Percentiles rank a stretch among this genome's conserved stretches.
Conservation (phyloP, 2,797 vertebrate species). For the Margarornis squamiger region DNA sequence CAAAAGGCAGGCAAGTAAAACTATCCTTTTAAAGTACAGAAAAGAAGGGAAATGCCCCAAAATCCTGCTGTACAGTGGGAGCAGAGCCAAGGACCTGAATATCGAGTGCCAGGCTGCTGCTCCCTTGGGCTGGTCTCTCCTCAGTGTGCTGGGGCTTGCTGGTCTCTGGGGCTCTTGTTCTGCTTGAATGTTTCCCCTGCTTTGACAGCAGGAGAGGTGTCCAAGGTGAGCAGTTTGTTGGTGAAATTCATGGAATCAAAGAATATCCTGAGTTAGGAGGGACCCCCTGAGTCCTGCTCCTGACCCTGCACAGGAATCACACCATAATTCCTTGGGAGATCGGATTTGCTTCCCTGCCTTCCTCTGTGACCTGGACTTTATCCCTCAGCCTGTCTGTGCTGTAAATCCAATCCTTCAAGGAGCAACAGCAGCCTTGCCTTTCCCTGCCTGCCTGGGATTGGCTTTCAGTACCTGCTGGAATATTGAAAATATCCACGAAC, state of each 20-base stretch:
- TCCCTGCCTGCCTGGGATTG: not conserved
- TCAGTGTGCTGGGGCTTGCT: not conserved
- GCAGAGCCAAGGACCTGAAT: not conserved
- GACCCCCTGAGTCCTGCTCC: not conserved
- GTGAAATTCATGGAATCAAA: not conserved
- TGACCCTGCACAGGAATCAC: not conserved
- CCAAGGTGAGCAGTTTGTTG: not conserved
- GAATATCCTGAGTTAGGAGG: not conserved
- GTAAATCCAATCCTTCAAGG: not conserved
- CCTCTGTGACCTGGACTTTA: not conserved
- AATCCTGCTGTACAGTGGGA: not conserved
- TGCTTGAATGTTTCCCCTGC: not conserved
- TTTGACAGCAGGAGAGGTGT: not conserved
- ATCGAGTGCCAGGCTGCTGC: not conserved
- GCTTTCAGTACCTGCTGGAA: not conserved
- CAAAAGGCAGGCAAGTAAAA: not conserved
- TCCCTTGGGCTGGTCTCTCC: not conserved
- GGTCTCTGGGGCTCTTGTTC: not conserved
- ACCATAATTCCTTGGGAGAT: not conserved
- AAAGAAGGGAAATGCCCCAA: not conserved
- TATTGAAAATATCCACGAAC: not conserved
- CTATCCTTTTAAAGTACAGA: not conserved
- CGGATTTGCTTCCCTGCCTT: not conserved
- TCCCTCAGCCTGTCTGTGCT: not conserved
- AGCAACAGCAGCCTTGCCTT: not conserved